Evolutionary conservation across 1,140 invertebrate species (phyloP), one percentile per base, ranked within the genome.

Genomic region (Caenorhabditis briggsae): DNA sequence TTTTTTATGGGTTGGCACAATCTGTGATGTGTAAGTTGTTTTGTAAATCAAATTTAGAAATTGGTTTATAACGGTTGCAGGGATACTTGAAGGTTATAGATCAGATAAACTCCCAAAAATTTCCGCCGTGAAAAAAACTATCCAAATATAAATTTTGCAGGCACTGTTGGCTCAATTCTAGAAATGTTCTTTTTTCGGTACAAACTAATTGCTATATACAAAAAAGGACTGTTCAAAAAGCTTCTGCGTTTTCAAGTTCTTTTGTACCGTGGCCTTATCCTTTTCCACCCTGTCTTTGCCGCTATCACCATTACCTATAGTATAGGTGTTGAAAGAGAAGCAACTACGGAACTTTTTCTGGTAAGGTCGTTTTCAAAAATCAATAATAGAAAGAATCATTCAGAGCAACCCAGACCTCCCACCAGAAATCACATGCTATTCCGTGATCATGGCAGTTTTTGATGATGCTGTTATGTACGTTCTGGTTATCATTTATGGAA

Each of bases 391-490:
- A 25, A 25, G 3, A 58, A 0, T 11, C 0, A 14, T 64, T 70
- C 3, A 70, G 64, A 18, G 8, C 5, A 12, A 70, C 41, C 33
- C 64, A 0, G 9, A 23, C 0, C n/a, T 70, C 0, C 64, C 64
- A 70, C 64, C 64, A 18, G 64, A 70, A 18, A 11, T 70, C 14
- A 70, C 64, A 7, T 70, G 64, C 18, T 70, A 70, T 46, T 70
- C 64, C 20, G 1, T 2, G 9, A 46, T 70, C 18, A 46, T 46
- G 9, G 64, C 64, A 43, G 64, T 70, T 43, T 46, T 70, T 25
- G 64, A 70, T 70, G 20, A 70, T 8, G 5, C 12, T 2, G 41
- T 70, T 0, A 25, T 46, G 20, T 70, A 46, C 16, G 18, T 70
- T 18, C 3, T 46, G 5, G 18, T n/a, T 7, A 5, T 18, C 1